A percentile compares a stretch with the other conserved stretches of the same genome.
phyloP scores from a whole-genome alignment of 2,797 vertebrate species.

The Morelia viridis region DNA sequence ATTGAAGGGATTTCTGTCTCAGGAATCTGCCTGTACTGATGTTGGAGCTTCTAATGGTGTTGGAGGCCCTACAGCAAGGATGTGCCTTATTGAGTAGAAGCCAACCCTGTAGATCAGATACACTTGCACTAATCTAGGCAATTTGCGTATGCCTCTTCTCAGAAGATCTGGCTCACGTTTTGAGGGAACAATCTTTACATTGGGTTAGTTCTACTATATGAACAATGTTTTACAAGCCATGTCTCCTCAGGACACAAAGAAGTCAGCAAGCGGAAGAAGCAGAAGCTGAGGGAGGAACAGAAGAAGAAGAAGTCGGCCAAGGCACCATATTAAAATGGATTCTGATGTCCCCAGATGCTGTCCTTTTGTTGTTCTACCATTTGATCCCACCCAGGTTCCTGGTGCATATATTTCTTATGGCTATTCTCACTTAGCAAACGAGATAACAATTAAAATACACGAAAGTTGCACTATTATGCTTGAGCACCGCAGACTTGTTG shows the following conservation, averaged over 20 bases:
- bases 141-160: not conserved
- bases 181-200: conserved; percentile 45
- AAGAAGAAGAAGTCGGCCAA: conserved; percentile 90
- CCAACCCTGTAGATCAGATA: not conserved
- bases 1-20: not conserved
- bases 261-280: conserved; percentile 89
- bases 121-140: not conserved
- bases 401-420: conserved; percentile 58
- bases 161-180: not conserved
- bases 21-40: not conserved
- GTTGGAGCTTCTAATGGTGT: not conserved
- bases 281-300: conserved; percentile 87
- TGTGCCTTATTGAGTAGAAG: not conserved
- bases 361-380: conserved; percentile 43
- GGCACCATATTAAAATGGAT: conserved; percentile 77
- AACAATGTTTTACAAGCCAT: conserved; percentile 74
- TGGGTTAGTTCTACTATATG: conserved; percentile 52
- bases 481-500: conserved; percentile 59
- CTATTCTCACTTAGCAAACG: conserved; percentile 58
- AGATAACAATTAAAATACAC: conserved; percentile 55
- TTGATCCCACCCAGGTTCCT: conserved; percentile 59
- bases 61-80: not conserved
- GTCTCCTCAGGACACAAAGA: conserved; percentile 85
- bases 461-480: conserved; percentile 66
- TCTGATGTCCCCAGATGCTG: conserved; percentile 54